Evolutionary conservation across 23 tunicate species (phyloP).

Genomic region (Diplosoma virens): DNA sequence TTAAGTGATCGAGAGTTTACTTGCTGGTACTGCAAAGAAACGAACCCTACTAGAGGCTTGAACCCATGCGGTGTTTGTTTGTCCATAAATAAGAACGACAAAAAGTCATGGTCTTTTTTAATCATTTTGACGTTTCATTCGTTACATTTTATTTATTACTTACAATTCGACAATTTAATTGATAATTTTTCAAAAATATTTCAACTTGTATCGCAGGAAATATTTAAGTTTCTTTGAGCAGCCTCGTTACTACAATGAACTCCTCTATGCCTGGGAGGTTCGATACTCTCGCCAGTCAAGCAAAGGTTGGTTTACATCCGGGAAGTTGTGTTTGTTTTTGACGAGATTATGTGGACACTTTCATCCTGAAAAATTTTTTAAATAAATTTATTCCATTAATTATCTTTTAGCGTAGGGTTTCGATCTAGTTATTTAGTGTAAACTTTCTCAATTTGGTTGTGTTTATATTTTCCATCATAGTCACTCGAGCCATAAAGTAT

Average conservation of each 20-base stretch:
- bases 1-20: not conserved
- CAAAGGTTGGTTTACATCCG: conserved; percentile 61
- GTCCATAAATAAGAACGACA: not conserved
- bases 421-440: too few relatives aligned
- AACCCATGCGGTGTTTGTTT: not conserved
- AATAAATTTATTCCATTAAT: too few relatives aligned
- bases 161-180: too few relatives aligned
- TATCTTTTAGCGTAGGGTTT: too few relatives aligned
- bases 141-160: too few relatives aligned
- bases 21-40: not conserved
- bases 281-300: conserved; percentile 37
- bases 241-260: conserved; percentile 65
- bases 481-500: too few relatives aligned
- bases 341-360: too few relatives aligned
- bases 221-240: conserved; percentile 70
- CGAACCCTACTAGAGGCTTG: not conserved
- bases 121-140: too few relatives aligned
- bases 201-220: conserved; percentile 34
- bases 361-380: too few relatives aligned
- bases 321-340: too few relatives aligned
- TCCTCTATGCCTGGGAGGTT: conserved; percentile 61
- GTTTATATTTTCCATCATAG: too few relatives aligned
- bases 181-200: not conserved
- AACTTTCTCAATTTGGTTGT: too few relatives aligned
- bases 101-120: not conserved